These are phyloP conservation scores for Dinothrombium tinctorium DNA, from an alignment of 1,140 invertebrate species.

Conservation along the genomic window DNA sequence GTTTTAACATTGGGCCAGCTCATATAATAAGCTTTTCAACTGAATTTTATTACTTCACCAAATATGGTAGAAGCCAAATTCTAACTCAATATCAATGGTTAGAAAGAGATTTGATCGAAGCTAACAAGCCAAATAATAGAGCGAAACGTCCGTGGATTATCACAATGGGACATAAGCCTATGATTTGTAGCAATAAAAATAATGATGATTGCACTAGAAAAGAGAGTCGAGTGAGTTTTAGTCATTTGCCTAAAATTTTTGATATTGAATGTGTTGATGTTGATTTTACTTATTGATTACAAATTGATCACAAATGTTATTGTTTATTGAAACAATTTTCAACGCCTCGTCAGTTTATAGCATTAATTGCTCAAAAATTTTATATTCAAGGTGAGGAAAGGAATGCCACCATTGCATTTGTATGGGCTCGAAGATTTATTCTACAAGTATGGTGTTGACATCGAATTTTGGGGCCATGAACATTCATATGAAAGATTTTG, in stretches of 20 bases:
- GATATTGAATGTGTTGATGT: background rate
- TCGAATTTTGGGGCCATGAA: conserved; percentile 86
- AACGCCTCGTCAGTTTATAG: background rate
- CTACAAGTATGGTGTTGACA: conserved; percentile 60
- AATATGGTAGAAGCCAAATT: conserved; percentile 56
- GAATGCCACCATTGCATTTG: conserved; percentile 14
- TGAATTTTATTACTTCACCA: conserved; percentile 65
- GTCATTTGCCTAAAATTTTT: background rate
- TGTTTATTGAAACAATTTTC: background rate
- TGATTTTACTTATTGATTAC: conserved; percentile 1
- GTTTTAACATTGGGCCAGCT: conserved; percentile 52
- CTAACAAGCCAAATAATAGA: conserved; percentile 32
- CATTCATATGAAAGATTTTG: conserved; percentile 82
- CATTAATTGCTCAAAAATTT: background rate
- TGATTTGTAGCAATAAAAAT: conserved; percentile 84
- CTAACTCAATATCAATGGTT: conserved; percentile 74
- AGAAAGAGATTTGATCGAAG: conserved; percentile 42
- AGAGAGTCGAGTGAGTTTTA: background rate
- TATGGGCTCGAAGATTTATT: conserved; percentile 50
- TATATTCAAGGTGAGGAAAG: conserved; percentile 11
- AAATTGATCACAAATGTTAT: background rate
- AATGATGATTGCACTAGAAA: conserved; percentile 43
- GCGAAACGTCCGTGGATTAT: conserved; percentile 67
- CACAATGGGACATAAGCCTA: conserved; percentile 76
- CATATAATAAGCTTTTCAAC: conserved; percentile 79